Base-by-base conservation (phyloP, 2,888 invertebrate genomes). In the Archaeoteleia sp. region DNA sequence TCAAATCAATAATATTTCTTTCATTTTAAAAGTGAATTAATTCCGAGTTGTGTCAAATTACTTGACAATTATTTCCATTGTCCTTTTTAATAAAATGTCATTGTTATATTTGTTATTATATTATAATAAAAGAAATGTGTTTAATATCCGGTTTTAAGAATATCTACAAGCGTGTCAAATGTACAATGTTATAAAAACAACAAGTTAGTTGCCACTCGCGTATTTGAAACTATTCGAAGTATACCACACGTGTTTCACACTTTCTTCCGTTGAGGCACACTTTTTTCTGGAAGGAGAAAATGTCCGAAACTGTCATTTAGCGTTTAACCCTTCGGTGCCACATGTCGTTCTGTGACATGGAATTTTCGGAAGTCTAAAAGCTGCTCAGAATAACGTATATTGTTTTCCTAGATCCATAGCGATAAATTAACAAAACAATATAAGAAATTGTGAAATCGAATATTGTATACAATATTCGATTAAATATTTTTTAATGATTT, bases 1-100 rank as follows among this genome's bases (percentile, higher is more conserved):
- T 45, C 14, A 65, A 68, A 65, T 53, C 40, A 37, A 35, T 27
- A 25, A 42, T n/a, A n/a, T n/a, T n/a, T n/a, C n/a, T n/a, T n/a
- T n/a, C n/a, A n/a, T n/a, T n/a, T n/a, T n/a, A n/a, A n/a, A n/a
- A n/a, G n/a, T n/a, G n/a, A n/a, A n/a, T n/a, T n/a, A n/a, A n/a
- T n/a, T n/a, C n/a, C n/a, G n/a, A n/a, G n/a, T n/a, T n/a, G n/a
- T n/a, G n/a, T n/a, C n/a, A n/a, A n/a, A n/a, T n/a, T n/a, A n/a
- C n/a, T n/a, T n/a, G n/a, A n/a, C n/a, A n/a, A n/a, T n/a, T n/a
- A n/a, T n/a, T n/a, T n/a, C n/a, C n/a, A n/a, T n/a, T n/a, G n/a
- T n/a, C n/a, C n/a, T n/a, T n/a, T n/a, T n/a, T n/a, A n/a, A n/a
- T n/a, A n/a, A n/a, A n/a, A n/a, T n/a, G n/a, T n/a, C n/a, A n/a